Evolutionary conservation across 2,797 vertebrate species (phyloP).

Genomic region (Fistularia commersonii): DNA sequence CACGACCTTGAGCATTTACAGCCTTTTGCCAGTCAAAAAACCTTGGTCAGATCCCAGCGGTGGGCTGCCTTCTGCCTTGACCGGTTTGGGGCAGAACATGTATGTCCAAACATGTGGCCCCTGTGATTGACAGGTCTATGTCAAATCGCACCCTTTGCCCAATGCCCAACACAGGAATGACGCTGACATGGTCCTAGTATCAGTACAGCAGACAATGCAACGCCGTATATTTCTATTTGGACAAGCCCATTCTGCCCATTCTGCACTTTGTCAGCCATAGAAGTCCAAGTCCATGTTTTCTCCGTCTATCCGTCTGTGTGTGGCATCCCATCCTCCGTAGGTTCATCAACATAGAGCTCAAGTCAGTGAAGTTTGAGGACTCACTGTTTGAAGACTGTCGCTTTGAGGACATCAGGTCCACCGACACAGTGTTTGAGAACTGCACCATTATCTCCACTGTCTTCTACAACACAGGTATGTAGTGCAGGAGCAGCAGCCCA

Average conservation of each 20-base stretch:
- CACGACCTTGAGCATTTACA: too few species aligned
- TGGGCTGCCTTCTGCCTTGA: too few species aligned
- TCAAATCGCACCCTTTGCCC: too few species aligned
- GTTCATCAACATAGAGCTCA: slow-evolving; percentile 91
- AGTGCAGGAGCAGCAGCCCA: slow-evolving; percentile 24
- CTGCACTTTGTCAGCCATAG: slow-evolving; percentile 39
- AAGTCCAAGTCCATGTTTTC: slow-evolving; percentile 46
- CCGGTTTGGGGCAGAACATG: neutral
- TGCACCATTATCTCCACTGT: slow-evolving; percentile 86
- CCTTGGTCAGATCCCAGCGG: too few species aligned
- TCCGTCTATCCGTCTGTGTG: slow-evolving; percentile 36
- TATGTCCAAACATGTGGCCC: neutral
- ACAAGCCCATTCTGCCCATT: slow-evolving; percentile 32
- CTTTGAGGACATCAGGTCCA: slow-evolving; percentile 90
- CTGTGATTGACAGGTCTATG: too few species aligned
- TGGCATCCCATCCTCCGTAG: slow-evolving; percentile 59
- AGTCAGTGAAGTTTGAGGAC: slow-evolving; percentile 90
- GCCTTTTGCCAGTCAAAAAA: too few species aligned
- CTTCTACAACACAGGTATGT: slow-evolving; percentile 89
- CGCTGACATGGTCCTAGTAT: too few species aligned
- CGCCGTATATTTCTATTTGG: too few species aligned
- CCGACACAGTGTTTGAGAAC: slow-evolving; percentile 89
- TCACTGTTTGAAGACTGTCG: slow-evolving; percentile 89
- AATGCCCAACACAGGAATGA: too few species aligned
- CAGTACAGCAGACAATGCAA: too few species aligned